Evolutionary conservation across 2,888 invertebrate species (phyloP), one percentile per base, ranked within the genome.

Genomic region (Periphyllus acericola): DNA sequence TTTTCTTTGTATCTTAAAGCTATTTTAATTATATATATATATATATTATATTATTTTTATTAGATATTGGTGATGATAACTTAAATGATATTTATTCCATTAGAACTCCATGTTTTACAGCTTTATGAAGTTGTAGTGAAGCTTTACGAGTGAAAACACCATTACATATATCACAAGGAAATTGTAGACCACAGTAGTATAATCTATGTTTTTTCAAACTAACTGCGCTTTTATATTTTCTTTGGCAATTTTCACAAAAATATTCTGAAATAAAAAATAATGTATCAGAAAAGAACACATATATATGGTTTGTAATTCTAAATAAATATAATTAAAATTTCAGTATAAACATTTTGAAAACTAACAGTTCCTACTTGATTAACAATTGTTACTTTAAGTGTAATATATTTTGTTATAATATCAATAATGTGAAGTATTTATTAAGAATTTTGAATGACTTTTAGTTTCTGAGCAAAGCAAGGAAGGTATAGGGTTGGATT

Each of bases 131-230:
- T 68, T 89, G 89, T 36, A 89, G 68, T 2, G 85, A 78, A 29
- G 85, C 83, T 74, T 89, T 89, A 6, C 89, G 72, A 25, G 89
- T 84, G 29, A 89, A 89, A 72, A 74, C 52, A 25, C 89, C 89
- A 25, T 34, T 34, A 91, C 94, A 94, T 90, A 93, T 92, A 76
- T 93, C 92, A 89, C 94, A 94, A 90, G 93, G 93, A 91, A 94
- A 94, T 90, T 93, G 93, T 3, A 94, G 94, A 0, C 94, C 94
- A 90, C 94, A 94, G 90, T 94, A 94, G 90, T 93, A 93, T 89
- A 93, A 92, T 87, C 93, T 92, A 90, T 94, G 94, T 84, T 93
- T 92, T 90, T 93, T 94, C 32, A 93, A 90, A 55, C 92, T 93
- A 89, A 93, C 93, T 17, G n/a, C 19, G 60, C 72, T 75, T 87